phyloP scores from a whole-genome alignment of 1,140 invertebrate species.

The Cotesia typhae region DNA sequence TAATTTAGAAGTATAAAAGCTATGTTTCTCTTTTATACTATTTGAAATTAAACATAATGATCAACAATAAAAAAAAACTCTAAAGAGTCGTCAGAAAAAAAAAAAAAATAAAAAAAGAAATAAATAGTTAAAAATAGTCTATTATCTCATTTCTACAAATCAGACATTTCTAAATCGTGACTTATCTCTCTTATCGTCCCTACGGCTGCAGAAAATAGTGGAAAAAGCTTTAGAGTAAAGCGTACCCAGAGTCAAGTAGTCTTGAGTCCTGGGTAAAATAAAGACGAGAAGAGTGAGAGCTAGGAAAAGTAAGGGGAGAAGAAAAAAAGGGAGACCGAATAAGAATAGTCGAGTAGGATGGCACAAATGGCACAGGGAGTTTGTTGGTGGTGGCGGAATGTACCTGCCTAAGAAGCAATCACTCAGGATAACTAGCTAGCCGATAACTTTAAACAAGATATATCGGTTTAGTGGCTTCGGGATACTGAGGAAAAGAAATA shows the following conservation, averaged over 20 bases:
- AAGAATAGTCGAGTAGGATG: constrained; percentile 25
- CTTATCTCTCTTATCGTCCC: constrained; percentile 28
- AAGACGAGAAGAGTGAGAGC: constrained; percentile 11
- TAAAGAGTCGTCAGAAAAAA: too few relatives aligned
- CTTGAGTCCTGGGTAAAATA: background rate
- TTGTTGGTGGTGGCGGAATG: constrained; percentile 26
- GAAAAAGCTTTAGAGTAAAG: too few relatives aligned
- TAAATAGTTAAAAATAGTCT: background rate
- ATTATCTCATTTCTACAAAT: constrained; percentile 19
- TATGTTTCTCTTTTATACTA: too few relatives aligned
- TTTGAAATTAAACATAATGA: too few relatives aligned
- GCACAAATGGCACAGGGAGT: constrained; percentile 28
- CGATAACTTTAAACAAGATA: constrained; percentile 56
- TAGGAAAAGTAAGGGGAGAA: background rate
- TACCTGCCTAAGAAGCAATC: constrained; percentile 44
- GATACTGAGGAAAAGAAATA: background rate
- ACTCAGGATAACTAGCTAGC: constrained; percentile 52
- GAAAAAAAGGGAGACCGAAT: background rate
- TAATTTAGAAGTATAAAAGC: too few relatives aligned
- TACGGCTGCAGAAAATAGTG: background rate
- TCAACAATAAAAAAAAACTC: too few relatives aligned
- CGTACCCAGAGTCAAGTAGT: too few relatives aligned
- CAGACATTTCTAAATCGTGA: constrained; percentile 30
- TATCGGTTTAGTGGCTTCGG: constrained; percentile 38
- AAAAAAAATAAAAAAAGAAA: background rate